Percentiles rank a stretch among this genome's conserved stretches.
Evolutionary conservation across 2,888 invertebrate genomes (phyloP).

Genomic region (Lasius platythorax): DNA sequence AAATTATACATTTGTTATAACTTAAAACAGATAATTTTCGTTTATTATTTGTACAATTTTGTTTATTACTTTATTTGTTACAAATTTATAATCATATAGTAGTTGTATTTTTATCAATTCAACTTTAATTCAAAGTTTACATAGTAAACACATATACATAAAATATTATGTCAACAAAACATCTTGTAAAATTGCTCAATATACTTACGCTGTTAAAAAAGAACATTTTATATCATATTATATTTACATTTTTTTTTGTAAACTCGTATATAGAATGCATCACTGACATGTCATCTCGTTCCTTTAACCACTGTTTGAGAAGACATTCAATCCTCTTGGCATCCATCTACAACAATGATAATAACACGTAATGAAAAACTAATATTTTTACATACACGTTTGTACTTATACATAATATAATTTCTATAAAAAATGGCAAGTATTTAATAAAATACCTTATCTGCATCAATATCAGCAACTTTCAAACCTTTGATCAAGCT

Average conservation of each 20-base stretch:
- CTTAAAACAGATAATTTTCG: neutral
- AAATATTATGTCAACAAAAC: neutral
- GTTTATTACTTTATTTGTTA: neutral
- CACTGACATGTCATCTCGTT: constrained; percentile 74
- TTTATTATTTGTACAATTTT: neutral
- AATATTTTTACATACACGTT: neutral
- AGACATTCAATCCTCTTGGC: constrained; percentile 68
- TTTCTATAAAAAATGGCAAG: neutral
- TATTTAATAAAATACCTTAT: constrained; percentile 54
- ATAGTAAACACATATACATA: neutral
- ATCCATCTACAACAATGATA: constrained; percentile 67
- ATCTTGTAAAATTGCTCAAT: neutral
- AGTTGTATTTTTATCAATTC: neutral
- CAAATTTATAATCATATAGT: neutral
- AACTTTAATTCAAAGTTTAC: constrained; percentile 1
- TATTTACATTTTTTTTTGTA: constrained; percentile 27
- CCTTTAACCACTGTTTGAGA: constrained; percentile 73
- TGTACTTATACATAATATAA: constrained; percentile 8
- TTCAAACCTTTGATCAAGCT: constrained; percentile 68
- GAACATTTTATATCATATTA: neutral
- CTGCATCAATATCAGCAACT: constrained; percentile 27
- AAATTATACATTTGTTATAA: no score
- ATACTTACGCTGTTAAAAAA: neutral
- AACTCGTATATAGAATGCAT: constrained; percentile 74
- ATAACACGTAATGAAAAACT: neutral